Evolutionary conservation across 2,113 vertebrate genomes (phyloP).

Genomic region (Myocastor coypus): DNA sequence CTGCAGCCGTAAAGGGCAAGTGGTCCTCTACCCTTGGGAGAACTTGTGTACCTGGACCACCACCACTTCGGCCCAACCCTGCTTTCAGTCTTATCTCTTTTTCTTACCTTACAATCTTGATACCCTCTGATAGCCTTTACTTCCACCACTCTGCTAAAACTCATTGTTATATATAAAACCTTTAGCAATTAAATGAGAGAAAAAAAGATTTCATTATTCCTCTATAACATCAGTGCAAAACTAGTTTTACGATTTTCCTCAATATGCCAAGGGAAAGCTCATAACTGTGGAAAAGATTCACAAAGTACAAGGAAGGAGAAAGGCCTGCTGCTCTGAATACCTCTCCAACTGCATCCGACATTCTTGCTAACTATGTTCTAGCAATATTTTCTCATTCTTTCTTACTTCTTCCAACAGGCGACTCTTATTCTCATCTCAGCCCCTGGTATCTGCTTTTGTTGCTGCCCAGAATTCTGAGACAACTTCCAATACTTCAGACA

Average conservation of each 20-base stretch:
- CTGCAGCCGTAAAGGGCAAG: neutral
- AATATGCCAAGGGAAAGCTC: neutral
- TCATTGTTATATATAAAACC: neutral
- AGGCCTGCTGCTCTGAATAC: neutral
- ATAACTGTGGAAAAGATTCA: neutral
- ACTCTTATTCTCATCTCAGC: neutral
- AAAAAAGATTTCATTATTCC: neutral
- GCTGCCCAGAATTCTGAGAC: neutral
- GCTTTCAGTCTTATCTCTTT: neutral
- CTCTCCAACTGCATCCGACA: neutral
- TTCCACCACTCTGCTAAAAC: neutral
- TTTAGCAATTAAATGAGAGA: neutral
- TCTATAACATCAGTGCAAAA: neutral
- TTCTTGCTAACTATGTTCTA: neutral
- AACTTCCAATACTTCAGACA: neutral
- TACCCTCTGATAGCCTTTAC: neutral
- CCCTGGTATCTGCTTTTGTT: neutral
- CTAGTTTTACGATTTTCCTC: neutral
- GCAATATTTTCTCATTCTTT: neutral
- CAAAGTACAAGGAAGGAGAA: neutral
- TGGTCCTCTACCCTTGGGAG: neutral
- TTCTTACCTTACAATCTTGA: neutral
- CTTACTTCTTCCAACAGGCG: neutral
- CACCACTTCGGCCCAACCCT: neutral
- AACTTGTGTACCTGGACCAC: neutral